A percentile compares a stretch with the other conserved stretches of the same genome.
phyloP scores from a whole-genome alignment of 92 coral and sea anemone species.

The Bergia puertoricense region DNA sequence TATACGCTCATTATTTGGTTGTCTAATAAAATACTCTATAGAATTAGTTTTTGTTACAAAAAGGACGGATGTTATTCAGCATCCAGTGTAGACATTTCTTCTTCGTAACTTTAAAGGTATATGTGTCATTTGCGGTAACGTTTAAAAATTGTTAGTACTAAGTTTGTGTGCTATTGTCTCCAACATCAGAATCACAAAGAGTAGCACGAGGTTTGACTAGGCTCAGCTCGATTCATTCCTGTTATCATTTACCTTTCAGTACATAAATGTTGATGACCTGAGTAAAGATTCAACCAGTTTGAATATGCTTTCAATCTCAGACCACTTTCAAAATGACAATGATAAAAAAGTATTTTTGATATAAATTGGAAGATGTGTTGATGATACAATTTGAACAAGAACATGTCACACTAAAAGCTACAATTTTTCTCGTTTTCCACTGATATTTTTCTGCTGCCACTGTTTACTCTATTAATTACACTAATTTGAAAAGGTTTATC shows the following conservation, averaged over 20 bases:
- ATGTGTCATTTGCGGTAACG: too few relatives aligned
- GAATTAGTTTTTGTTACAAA: neutral
- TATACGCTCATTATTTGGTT: too few relatives aligned
- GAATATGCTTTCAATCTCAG: neutral
- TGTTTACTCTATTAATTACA: neutral
- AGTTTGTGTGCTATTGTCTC: neutral
- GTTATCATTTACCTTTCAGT: neutral
- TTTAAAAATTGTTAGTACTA: neutral
- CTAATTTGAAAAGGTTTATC: neutral
- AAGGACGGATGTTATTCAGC: neutral
- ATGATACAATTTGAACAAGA: neutral
- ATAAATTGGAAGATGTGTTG: neutral
- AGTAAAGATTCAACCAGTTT: neutral
- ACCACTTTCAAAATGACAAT: neutral
- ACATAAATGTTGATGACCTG: neutral
- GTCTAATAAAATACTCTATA: neutral
- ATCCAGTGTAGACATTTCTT: neutral
- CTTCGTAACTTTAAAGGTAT: too few relatives aligned
- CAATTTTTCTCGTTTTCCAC: neutral
- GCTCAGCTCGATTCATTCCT: neutral
- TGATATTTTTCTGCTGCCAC: neutral
- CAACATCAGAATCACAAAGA: neutral
- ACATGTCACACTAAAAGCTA: neutral
- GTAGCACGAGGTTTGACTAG: neutral
- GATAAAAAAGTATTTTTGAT: neutral